Evolutionary conservation across 2,113 vertebrate genomes (phyloP).

Genomic region (Hypanus sabinus): DNA sequence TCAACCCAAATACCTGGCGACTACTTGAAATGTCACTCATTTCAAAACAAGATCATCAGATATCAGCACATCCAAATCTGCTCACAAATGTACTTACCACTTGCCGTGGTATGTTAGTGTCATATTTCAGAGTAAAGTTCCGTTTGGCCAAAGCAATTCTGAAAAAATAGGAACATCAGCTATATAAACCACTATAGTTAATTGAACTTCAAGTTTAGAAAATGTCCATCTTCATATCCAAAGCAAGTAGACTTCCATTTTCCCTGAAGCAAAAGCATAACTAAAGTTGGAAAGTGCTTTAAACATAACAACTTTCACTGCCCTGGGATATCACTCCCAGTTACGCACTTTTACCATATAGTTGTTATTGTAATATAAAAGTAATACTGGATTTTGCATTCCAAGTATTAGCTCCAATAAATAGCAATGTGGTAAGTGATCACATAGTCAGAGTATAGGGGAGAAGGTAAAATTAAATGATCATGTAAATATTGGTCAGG

Average conservation of each 20-base stretch:
- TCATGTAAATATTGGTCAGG: not conserved
- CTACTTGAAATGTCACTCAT: not conserved
- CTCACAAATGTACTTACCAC: conserved; percentile 55
- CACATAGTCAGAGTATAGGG: not conserved
- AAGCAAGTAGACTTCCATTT: not conserved
- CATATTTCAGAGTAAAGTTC: conserved; percentile 73
- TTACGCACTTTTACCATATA: not conserved
- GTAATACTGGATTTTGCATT: not conserved
- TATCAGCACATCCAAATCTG: not conserved
- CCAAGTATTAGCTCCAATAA: not conserved
- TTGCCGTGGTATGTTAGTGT: conserved; percentile 73
- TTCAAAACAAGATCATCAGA: not conserved
- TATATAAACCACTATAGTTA: not conserved
- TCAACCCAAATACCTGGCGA: not conserved
- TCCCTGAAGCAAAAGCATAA: not conserved
- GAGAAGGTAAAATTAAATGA: not conserved
- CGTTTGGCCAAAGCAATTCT: conserved; percentile 70
- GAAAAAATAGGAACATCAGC: conserved; percentile 34
- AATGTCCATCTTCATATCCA: not conserved
- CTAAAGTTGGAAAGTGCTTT: not conserved
- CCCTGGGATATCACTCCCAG: not conserved
- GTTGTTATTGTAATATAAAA: not conserved
- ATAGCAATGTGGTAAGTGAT: not conserved
- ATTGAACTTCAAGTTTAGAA: not conserved
- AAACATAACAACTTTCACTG: not conserved